A percentile compares a stretch with the other conserved stretches of the same genome.
phyloP scores from a whole-genome alignment of 2,888 invertebrate species.

The Cylindroiulus punctatus region DNA sequence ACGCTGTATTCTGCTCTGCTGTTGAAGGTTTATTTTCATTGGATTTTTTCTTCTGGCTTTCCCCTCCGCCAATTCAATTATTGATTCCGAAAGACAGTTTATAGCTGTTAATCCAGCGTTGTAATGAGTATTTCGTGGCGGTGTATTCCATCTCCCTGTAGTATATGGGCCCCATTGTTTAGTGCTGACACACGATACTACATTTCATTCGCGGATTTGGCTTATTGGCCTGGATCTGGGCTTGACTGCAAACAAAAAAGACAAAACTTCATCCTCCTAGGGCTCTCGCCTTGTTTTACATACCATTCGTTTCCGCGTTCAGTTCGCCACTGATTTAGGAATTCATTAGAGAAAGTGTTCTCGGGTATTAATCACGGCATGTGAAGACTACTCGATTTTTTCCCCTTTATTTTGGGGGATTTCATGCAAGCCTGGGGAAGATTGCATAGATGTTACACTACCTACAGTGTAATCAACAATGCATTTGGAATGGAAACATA shows the following conservation, averaged over 20 bases:
- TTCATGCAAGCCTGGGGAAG: neutral
- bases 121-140: conserved; percentile 37
- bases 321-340: conserved; percentile 46
- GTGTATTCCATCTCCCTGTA: conserved; percentile 33
- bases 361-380: conserved; percentile 37
- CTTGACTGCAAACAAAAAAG: neutral
- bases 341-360: conserved; percentile 50
- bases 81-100: conserved; percentile 42
- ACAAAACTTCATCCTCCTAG: conserved; percentile 1
- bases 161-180: neutral
- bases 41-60: neutral
- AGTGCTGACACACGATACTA: neutral
- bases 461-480: too few relatives aligned
- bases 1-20: neutral
- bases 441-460: neutral
- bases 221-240: conserved; percentile 15
- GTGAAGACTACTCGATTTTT: neutral
- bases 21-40: conserved; percentile 22
- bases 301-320: conserved; percentile 18
- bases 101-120: conserved; percentile 42
- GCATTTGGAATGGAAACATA: too few relatives aligned
- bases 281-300: conserved; percentile 46
- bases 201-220: conserved; percentile 34
- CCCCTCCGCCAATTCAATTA: conserved; percentile 28
- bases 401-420: neutral